Percentiles rank a stretch among this genome's conserved stretches.
phyloP scores from a whole-genome alignment of 2,797 vertebrate species.

The Coluber constrictor region DNA sequence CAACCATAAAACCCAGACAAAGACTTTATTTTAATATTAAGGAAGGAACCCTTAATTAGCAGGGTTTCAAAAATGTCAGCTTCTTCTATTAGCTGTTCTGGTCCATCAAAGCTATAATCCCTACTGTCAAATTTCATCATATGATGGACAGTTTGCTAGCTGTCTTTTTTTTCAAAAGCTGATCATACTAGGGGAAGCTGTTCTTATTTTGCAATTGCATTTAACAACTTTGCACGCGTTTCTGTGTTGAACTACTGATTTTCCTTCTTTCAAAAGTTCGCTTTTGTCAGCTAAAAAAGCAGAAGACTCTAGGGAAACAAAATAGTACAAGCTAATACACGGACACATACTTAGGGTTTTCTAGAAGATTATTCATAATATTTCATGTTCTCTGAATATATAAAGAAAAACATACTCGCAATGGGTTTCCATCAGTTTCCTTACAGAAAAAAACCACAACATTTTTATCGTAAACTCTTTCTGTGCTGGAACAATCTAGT shows the following conservation, averaged over 20 bases:
- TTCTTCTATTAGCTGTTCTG: slow-evolving; percentile 85
- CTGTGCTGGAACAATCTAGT: slow-evolving; percentile 45
- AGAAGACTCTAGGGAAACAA: slow-evolving; percentile 60
- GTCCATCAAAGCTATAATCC: slow-evolving; percentile 86
- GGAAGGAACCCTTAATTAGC: slow-evolving; percentile 84
- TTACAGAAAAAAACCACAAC: slow-evolving; percentile 48
- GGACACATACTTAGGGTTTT: slow-evolving; percentile 69
- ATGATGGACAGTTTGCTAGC: slow-evolving; percentile 79
- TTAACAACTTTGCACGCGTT: slow-evolving; percentile 73
- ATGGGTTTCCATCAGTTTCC: slow-evolving; percentile 61
- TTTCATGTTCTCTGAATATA: slow-evolving; percentile 61
- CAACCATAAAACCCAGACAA: slow-evolving; percentile 83
- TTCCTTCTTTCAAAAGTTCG: slow-evolving; percentile 69
- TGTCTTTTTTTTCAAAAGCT: slow-evolving; percentile 63
- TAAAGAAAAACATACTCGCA: slow-evolving; percentile 54
- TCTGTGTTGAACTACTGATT: slow-evolving; percentile 67
- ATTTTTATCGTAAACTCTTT: slow-evolving; percentile 54
- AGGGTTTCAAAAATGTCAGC: slow-evolving; percentile 86
- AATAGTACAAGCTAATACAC: slow-evolving; percentile 73
- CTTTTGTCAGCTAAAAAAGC: slow-evolving; percentile 66
- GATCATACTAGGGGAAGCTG: slow-evolving; percentile 72
- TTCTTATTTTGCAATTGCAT: slow-evolving; percentile 73
- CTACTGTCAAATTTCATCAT: slow-evolving; percentile 85
- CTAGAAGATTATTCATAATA: slow-evolving; percentile 66
- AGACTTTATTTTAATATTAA: slow-evolving; percentile 86